A percentile compares a stretch with the other conserved stretches of the same genome.
Evolutionary conservation across 2,888 invertebrate species (phyloP).

Genomic region (Lithodes maja): DNA sequence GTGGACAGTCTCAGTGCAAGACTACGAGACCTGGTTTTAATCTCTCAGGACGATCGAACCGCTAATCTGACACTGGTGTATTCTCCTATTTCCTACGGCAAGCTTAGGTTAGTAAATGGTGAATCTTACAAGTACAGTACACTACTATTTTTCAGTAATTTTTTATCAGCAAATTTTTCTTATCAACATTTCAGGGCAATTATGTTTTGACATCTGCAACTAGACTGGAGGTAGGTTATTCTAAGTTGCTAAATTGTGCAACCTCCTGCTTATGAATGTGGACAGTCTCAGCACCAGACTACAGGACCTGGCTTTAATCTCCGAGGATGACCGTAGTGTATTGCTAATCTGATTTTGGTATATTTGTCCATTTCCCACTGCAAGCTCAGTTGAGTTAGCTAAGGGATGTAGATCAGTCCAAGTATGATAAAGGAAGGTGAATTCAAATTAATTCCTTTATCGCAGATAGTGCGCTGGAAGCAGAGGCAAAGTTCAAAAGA

Average conservation of each 20-base stretch:
- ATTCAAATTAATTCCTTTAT: no score
- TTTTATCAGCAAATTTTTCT: background rate
- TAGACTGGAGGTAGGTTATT: no score
- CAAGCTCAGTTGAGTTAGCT: conserved; percentile 51
- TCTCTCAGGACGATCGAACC: conserved; percentile 79
- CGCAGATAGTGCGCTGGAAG: no score
- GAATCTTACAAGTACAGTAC: no score
- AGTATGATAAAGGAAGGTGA: no score
- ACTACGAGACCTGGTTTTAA: conserved; percentile 83
- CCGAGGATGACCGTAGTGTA: conserved; percentile 77
- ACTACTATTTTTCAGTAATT: no score
- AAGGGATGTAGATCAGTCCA: no score
- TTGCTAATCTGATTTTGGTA: conserved; percentile 79
- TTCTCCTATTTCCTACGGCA: conserved; percentile 65
- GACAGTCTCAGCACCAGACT: conserved; percentile 88
- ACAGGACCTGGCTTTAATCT: conserved; percentile 83
- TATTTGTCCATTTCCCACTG: conserved; percentile 65
- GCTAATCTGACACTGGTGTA: conserved; percentile 79
- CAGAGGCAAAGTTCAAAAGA: no score
- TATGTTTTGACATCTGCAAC: no score
- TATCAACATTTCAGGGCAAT: background rate
- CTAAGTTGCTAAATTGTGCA: no score
- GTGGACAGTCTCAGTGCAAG: conserved; percentile 89
- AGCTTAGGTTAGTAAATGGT: conserved; percentile 47
- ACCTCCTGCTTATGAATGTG: conserved; percentile 88